Evolutionary conservation across 1,140 invertebrate species (phyloP).

Genomic region (Rhagoletis pomonella): DNA sequence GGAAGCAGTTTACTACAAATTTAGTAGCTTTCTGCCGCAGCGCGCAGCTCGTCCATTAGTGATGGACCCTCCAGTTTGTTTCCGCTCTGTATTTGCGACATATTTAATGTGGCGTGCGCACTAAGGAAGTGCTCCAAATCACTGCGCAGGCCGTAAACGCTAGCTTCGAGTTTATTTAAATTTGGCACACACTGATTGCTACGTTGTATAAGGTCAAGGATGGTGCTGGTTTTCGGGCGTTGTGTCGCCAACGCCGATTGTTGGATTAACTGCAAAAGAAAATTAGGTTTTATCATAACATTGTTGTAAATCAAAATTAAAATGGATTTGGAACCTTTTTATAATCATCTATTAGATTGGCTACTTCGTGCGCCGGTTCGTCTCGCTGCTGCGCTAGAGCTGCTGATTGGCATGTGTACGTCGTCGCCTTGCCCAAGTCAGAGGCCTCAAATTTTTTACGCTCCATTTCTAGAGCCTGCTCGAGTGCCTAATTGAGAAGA

Average conservation of each 20-base stretch:
- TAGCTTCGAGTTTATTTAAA: slow-evolving; percentile 64
- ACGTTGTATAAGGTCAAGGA: slow-evolving; percentile 68
- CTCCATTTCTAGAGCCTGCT: slow-evolving; percentile 61
- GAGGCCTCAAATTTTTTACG: slow-evolving; percentile 61
- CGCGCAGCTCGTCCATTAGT: slow-evolving; percentile 27
- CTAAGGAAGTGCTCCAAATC: not conserved
- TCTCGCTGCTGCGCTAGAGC: slow-evolving; percentile 61
- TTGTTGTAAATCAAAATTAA: not conserved
- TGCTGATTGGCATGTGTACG: not conserved
- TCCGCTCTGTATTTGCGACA: not conserved
- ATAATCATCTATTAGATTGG: slow-evolving; percentile 72
- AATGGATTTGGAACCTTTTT: slow-evolving; percentile 63
- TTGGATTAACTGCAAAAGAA: slow-evolving; percentile 64
- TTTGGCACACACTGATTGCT: slow-evolving; percentile 68
- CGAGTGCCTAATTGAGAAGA: slow-evolving; percentile 58
- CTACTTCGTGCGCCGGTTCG: slow-evolving; percentile 67
- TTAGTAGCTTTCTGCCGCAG: slow-evolving; percentile 32
- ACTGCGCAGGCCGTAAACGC: slow-evolving; percentile 56
- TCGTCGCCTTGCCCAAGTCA: slow-evolving; percentile 63
- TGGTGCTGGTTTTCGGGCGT: slow-evolving; percentile 65
- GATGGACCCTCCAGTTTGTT: slow-evolving; percentile 15
- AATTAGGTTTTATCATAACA: not conserved
- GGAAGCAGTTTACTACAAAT: not conserved
- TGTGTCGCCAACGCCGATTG: slow-evolving; percentile 68
- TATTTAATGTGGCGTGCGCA: not conserved